Percentiles rank a stretch among this genome's conserved stretches.
Conservation (phyloP, 2,888 invertebrate species). For the Hyles lineata region DNA sequence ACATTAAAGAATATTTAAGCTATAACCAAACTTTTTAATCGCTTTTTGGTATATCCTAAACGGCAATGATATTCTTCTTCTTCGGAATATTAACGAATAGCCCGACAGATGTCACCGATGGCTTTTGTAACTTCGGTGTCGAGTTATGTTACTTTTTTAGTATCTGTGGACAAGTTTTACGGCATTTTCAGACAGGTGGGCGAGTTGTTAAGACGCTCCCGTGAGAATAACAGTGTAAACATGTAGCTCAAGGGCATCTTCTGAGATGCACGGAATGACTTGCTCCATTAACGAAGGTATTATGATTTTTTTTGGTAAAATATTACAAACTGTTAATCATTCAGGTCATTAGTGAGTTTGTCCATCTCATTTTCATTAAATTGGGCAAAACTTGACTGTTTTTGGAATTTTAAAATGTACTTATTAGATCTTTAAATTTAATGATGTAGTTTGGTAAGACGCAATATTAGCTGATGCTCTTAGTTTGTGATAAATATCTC, state of each 20-base stretch:
- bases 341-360: too few species aligned
- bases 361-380: too few species aligned
- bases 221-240: slow-evolving; percentile 23
- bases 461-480: too few species aligned
- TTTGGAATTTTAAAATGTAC: too few species aligned
- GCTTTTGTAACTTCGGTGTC: background rate
- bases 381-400: too few species aligned
- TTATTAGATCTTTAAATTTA: too few species aligned
- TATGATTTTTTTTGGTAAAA: background rate
- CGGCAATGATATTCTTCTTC: background rate
- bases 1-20: background rate
- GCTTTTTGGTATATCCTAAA: background rate
- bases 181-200: slow-evolving; percentile 24
- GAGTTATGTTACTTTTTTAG: background rate
- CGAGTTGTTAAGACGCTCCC: slow-evolving; percentile 3
- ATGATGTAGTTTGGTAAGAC: too few species aligned
- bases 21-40: background rate
- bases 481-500: too few species aligned
- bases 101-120: background rate
- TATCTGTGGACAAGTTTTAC: background rate
- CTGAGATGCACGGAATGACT: slow-evolving; percentile 4
- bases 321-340: background rate
- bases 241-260: slow-evolving; percentile 11
- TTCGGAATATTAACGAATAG: background rate
- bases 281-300: background rate